These are phyloP conservation scores for Rhinoptilus africanus DNA, from an alignment of 2,113 vertebrate species.

Conservation along the genomic window DNA sequence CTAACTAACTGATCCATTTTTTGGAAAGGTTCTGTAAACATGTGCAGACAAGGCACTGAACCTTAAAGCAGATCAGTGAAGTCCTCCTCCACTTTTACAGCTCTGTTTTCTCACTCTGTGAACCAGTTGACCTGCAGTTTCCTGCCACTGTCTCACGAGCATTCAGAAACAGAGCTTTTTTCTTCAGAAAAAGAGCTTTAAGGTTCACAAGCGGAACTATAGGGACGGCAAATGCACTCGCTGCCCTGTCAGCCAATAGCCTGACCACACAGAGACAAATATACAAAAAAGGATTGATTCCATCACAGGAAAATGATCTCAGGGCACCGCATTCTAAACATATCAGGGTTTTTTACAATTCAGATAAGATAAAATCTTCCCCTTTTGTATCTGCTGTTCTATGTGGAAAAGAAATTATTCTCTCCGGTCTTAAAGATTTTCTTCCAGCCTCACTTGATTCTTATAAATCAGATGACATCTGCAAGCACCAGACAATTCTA, in stretches of 20 bases:
- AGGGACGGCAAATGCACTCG: neutral
- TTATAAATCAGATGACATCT: neutral
- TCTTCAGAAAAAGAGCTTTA: no score
- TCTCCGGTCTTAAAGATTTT: neutral
- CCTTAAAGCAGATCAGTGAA: neutral
- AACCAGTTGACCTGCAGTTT: neutral
- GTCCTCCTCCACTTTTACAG: neutral
- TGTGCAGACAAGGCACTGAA: neutral
- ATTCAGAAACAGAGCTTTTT: neutral
- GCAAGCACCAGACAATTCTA: neutral
- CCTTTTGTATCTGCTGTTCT: neutral
- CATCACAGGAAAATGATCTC: neutral
- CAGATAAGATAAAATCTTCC: neutral
- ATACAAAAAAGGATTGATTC: neutral
- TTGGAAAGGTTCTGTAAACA: neutral
- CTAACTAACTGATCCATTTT: neutral
- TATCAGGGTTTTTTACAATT: neutral
- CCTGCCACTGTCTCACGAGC: neutral
- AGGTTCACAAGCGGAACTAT: neutral
- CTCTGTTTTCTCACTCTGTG: neutral
- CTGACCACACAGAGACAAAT: rapidly evolving
- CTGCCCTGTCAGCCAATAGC: neutral
- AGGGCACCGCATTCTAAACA: neutral
- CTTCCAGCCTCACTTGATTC: neutral
- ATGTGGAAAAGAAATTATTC: neutral